Evolutionary conservation across 2,888 invertebrate genomes (phyloP).

Genomic region (Lypha dubia): DNA sequence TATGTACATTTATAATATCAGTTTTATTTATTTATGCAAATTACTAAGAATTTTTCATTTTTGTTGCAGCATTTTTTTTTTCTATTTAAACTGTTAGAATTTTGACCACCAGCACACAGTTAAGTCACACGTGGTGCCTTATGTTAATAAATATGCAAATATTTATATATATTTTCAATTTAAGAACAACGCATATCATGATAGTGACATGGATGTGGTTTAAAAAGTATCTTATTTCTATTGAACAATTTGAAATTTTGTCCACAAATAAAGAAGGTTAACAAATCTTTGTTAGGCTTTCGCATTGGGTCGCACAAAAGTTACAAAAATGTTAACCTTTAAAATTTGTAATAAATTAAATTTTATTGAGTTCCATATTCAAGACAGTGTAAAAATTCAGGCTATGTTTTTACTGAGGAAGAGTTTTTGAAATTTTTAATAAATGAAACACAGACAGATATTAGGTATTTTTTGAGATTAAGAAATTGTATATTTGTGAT

Average conservation of each 20-base stretch:
- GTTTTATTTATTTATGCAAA: slow-evolving; percentile 22
- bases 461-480: no score
- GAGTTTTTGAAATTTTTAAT: no score
- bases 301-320: no score
- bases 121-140: not conserved
- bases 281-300: not conserved
- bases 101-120: not conserved
- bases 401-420: no score
- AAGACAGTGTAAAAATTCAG: no score
- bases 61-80: not conserved
- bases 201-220: not conserved
- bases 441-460: no score
- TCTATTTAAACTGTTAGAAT: slow-evolving; percentile 1
- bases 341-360: no score
- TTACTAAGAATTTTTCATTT: not conserved
- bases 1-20: no score
- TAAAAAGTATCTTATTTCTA: not conserved
- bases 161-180: not conserved
- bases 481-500: no score
- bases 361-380: no score
- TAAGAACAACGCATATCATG: not conserved
- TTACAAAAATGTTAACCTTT: no score
- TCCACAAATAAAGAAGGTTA: not conserved
- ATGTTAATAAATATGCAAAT: not conserved
- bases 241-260: not conserved